Evolutionary conservation across 30 jellyfish, hydroid and myxozoan genomes (phyloP).

Genomic region (Mastigias papua): DNA sequence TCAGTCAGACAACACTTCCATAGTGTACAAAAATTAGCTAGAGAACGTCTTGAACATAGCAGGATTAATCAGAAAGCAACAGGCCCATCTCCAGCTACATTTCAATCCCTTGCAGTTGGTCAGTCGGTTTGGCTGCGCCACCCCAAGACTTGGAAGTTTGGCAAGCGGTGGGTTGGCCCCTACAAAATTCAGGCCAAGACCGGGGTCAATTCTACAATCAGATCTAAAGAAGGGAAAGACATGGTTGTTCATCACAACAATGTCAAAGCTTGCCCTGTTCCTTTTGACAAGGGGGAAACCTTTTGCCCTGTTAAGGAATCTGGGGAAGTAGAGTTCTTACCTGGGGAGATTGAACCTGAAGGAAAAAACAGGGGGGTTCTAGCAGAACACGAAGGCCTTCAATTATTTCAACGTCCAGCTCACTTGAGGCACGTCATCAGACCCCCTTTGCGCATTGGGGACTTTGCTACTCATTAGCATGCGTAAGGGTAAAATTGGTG

Average conservation of each 20-base stretch:
- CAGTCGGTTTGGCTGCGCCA: constrained; percentile 23
- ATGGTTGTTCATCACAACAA: neutral
- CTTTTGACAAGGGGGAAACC: neutral
- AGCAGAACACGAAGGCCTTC: neutral
- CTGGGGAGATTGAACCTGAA: neutral
- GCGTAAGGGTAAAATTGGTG: neutral
- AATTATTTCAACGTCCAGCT: neutral
- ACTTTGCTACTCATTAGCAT: neutral
- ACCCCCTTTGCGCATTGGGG: neutral
- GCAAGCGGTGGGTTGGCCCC: neutral
- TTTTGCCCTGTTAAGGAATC: neutral
- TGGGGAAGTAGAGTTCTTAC: neutral
- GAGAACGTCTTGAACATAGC: neutral
- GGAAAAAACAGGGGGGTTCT: neutral
- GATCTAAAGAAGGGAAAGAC: neutral
- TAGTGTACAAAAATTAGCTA: constrained; percentile 13
- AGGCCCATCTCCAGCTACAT: neutral
- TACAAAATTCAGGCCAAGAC: neutral
- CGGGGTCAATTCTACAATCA: neutral
- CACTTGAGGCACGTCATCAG: neutral
- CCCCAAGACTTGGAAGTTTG: neutral
- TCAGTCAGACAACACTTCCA: constrained; percentile 9
- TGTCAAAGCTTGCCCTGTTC: neutral
- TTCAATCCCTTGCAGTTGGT: constrained; percentile 24
- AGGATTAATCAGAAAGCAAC: neutral